Conservation (phyloP, 2,797 vertebrate genomes). For the Anguilla megastoma region DNA sequence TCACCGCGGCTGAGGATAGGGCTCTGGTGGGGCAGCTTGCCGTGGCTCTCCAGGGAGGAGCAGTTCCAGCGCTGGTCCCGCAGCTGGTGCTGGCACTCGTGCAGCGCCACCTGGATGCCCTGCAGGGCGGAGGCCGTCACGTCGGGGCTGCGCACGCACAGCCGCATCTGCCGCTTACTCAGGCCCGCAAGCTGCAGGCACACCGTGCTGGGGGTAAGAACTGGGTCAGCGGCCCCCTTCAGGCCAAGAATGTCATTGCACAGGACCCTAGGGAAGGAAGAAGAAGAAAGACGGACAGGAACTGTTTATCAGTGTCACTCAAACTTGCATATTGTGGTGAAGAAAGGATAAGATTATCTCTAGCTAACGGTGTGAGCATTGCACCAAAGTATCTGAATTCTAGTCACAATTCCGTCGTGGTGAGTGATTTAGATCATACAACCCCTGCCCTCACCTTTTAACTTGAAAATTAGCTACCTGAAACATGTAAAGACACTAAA, state of each 20-base stretch:
- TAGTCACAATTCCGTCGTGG: slow-evolving; percentile 20
- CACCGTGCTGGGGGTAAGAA: slow-evolving; percentile 85
- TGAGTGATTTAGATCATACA: slow-evolving; percentile 20
- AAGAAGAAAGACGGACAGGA: neutral
- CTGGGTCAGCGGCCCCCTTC: slow-evolving; percentile 85
- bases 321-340: slow-evolving; percentile 22
- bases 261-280: slow-evolving; percentile 71
- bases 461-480: neutral
- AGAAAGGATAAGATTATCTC: neutral
- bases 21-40: slow-evolving; percentile 82
- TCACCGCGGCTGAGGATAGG: slow-evolving; percentile 85
- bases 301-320: neutral
- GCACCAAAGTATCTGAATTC: slow-evolving; percentile 25
- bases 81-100: slow-evolving; percentile 89
- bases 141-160: slow-evolving; percentile 86
- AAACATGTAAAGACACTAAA: neutral
- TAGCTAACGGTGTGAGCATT: neutral
- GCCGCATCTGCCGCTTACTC: slow-evolving; percentile 85
- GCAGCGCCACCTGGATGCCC: slow-evolving; percentile 87
- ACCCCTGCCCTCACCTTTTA: neutral
- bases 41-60: slow-evolving; percentile 79
- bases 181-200: slow-evolving; percentile 85
- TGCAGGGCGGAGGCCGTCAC: slow-evolving; percentile 88
- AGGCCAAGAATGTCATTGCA: slow-evolving; percentile 88
- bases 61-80: slow-evolving; percentile 90